Evolutionary conservation across 2,888 invertebrate species (phyloP).

Genomic region (Arctia plantaginis): DNA sequence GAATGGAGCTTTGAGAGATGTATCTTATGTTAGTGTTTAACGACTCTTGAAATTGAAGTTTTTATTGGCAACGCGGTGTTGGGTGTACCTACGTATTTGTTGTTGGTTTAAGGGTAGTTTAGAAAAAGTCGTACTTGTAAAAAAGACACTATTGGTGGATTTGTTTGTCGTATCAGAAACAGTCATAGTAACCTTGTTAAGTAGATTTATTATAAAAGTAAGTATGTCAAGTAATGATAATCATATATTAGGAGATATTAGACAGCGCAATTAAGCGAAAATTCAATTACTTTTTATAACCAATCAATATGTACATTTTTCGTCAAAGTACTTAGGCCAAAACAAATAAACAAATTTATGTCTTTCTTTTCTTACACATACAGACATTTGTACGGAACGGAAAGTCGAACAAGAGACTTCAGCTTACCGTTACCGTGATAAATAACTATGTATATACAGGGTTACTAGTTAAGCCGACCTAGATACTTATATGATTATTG

Average conservation of each 20-base stretch:
- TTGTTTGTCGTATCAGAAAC: neutral
- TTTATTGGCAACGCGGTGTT: neutral
- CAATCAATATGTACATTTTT: too few species aligned
- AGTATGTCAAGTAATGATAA: neutral
- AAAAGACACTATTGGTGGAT: neutral
- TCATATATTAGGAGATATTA: neutral
- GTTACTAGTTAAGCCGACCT: too few species aligned
- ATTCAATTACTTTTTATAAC: too few species aligned
- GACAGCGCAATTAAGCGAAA: neutral
- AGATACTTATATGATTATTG: too few species aligned
- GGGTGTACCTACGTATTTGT: neutral
- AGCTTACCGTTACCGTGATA: too few species aligned
- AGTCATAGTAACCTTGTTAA: neutral
- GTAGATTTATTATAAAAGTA: neutral
- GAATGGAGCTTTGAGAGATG: neutral
- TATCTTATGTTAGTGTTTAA: neutral
- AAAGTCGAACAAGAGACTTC: too few species aligned
- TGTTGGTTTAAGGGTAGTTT: neutral
- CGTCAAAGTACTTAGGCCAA: too few species aligned
- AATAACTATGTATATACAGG: too few species aligned
- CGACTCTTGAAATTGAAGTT: constrained; percentile 2
- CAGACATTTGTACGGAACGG: too few species aligned
- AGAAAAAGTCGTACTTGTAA: neutral
- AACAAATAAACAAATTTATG: too few species aligned
- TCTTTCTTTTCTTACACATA: too few species aligned